These are phyloP conservation scores for human DNA, from an alignment of 2,113 vertebrate genomes.

Conservation along the genomic window GRCh38 chr6:104554501-104555000, in stretches of 20 bases:
- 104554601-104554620: conserved; percentile 20
- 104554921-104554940: conserved; percentile 57
- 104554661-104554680: conserved; percentile 17
- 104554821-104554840: conserved; percentile 41
- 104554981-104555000: conserved; percentile 53
- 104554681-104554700: neutral
- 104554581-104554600: neutral
- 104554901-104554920: conserved; percentile 50
- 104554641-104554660: neutral
- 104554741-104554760: conserved; percentile 58
- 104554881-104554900: conserved; percentile 64
- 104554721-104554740: conserved; percentile 19
- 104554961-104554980: conserved; percentile 38
- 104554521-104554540: neutral
- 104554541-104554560: neutral
- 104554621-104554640: neutral
- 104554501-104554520: neutral
- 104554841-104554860: conserved; percentile 62
- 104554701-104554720: neutral
- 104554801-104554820: conserved; percentile 50
- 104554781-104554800: conserved; percentile 52
- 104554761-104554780: conserved; percentile 54
- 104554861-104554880: conserved; percentile 60
- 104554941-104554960: conserved; percentile 26
- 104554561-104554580: neutral